Base-by-base conservation (phyloP, 2,797 vertebrate species). In the Poecile montanus region DNA sequence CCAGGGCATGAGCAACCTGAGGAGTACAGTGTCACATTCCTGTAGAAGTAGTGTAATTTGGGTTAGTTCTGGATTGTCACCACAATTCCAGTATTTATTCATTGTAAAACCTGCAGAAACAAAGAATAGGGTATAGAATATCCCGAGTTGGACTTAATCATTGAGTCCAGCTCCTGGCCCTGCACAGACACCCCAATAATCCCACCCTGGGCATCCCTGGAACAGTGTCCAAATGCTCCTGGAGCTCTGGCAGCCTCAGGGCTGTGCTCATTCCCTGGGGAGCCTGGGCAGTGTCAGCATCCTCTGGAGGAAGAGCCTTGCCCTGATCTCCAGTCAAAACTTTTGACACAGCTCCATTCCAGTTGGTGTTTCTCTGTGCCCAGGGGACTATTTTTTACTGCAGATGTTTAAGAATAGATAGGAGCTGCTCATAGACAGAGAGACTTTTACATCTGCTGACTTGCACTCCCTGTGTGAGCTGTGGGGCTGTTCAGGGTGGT, bases 161-260 rank as follows among this genome's bases (percentile, higher is more conserved):
- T 22, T 0, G 0, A 60, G 45, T 34, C 15, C 29, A 40, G 0
- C 29, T 3, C 25, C 30, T 14, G 4, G 0, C 21, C 17, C 18
- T 51, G 45, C 51, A 6, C 23, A 34, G 17, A 34, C 25, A 10
- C 17, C 17, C 25, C 45, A 58, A 0, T 17, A 65, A 3, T 5
- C 7, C 40, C 77, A 34, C 7, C 11, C 20, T 74, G 25, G 0
- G 7, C 27, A 22, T 58, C 32, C 38, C 16, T 51, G 42, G 2
- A 42, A 19, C 1, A 0, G 0, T 6, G 45, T 14, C 58, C 58
- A 71, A 58, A 8, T 0, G 0, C 20, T 58, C 3, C 36, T 57
- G 40, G 51, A 71, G 51, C 45, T 58, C 25, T 65, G 58, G 8
- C 45, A 77, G 58, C 21, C 25, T 65, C 0, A 0, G n/a, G 8